phyloP scores from a whole-genome alignment of 2,113 vertebrate genomes.

The Neodontobutis hainanensis region DNA sequence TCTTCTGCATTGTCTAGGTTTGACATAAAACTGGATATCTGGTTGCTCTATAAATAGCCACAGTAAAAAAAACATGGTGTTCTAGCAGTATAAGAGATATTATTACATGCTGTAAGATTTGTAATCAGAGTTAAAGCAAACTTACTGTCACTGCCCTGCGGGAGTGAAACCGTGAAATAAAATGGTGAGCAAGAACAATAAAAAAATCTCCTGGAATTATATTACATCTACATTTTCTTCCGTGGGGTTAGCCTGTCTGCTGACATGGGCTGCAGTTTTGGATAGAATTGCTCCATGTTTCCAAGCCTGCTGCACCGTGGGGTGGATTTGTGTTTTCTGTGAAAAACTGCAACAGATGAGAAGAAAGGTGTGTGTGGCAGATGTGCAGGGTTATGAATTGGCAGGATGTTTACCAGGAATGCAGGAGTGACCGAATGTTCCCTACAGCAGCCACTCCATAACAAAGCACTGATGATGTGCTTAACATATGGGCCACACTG shows the following conservation, averaged over 20 bases:
- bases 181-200: constrained; percentile 15
- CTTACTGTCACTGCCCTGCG: constrained; percentile 6
- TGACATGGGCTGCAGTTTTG: constrained; percentile 18
- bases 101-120: constrained; percentile 24
- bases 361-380: constrained; percentile 53
- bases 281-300: background rate
- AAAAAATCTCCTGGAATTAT: constrained; percentile 11
- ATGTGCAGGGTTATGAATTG: constrained; percentile 48
- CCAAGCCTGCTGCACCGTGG: background rate
- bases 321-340: background rate
- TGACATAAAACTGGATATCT: constrained; percentile 36
- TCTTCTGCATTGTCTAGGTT: constrained; percentile 27
- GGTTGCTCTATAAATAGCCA: constrained; percentile 55
- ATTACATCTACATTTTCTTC: background rate
- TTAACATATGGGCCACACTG: constrained; percentile 11
- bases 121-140: constrained; percentile 37
- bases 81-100: constrained; percentile 18
- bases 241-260: background rate
- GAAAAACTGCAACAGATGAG: constrained; percentile 3
- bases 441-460: constrained; percentile 10
- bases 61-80: constrained; percentile 29
- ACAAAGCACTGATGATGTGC: constrained; percentile 35
- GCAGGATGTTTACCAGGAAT: constrained; percentile 62
- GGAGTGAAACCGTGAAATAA: constrained; percentile 6
- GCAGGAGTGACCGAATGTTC: constrained; percentile 32